Evolutionary conservation across 2,113 vertebrate species (phyloP), one percentile per base, ranked within the genome.

Genomic region (Ceyx margarethae): DNA sequence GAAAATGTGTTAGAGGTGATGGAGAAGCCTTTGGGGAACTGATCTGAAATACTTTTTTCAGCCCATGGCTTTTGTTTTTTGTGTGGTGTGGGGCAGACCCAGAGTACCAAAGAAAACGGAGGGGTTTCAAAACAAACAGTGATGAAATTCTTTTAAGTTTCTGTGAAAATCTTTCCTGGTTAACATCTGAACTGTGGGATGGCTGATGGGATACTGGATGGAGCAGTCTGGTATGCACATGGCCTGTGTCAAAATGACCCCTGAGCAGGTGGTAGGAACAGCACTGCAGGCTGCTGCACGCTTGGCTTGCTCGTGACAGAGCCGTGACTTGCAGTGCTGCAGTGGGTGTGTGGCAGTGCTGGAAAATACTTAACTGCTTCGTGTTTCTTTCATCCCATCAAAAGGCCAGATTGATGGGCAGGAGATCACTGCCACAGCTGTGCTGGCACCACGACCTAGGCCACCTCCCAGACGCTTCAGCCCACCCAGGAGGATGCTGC

Each of bases 351-450:
- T 61, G n/a, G n/a, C 42, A 33, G 11, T 46, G 14, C 6, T 71
- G 82, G 56, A 67, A 61, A 82, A 37, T 10, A 10, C 11, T 76
- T 21, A 54, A 54, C 4, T 56, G 37, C 21, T 37, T 19, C 7
- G 20, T 83, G 7, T 89, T 60, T 35, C 42, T 94, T 45, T 66
- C 45, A 16, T 68, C 69, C 37, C 43, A 46, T 79, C 13, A 50
- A 87, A 95, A 99, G 99, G 99, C 94, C 99, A 99, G 96, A 99
- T 99, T 1, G 99, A 99, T 19, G 99, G 99, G 28, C 99, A 99
- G 97, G 99, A 99, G 97, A 99, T 99, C 96, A 99, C 99, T 3
- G 99, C 99, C 72, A 99, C 98, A 0, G 99, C 99, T 3, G 98
- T 99, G 48, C 95, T 99, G 92, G 93, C 99, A 11, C 99, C 98